Evolutionary conservation across 2,797 vertebrate species (phyloP).

Genomic region (Iguana delicatissima): DNA sequence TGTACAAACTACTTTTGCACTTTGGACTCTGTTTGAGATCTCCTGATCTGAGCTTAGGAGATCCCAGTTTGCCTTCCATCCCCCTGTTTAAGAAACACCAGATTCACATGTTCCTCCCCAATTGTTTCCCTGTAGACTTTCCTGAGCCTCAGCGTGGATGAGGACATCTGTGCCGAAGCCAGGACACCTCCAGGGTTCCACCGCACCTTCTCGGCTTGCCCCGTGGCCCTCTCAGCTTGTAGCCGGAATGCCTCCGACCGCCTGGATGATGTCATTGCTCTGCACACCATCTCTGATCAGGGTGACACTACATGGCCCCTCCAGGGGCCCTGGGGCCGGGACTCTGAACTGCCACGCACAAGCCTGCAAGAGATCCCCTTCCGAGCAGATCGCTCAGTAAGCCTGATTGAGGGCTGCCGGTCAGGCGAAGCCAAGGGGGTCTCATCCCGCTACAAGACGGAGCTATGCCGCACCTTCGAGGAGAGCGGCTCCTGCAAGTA

Average conservation of each 20-base stretch:
- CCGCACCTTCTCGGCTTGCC: background rate
- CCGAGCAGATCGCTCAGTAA: constrained; percentile 85
- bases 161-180: background rate
- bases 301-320: constrained; percentile 42
- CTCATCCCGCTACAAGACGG: constrained; percentile 92
- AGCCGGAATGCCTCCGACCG: constrained; percentile 80
- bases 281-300: background rate
- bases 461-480: constrained; percentile 91
- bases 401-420: constrained; percentile 84
- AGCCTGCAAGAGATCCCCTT: constrained; percentile 41
- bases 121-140: background rate
- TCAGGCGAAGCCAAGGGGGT: constrained; percentile 33
- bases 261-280: constrained; percentile 76
- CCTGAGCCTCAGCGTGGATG: constrained; percentile 41
- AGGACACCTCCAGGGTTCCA: background rate
- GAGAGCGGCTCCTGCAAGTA: constrained; percentile 92
- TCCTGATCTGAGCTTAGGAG: too few species aligned
- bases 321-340: constrained; percentile 72
- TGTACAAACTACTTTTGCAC: too few species aligned
- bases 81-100: background rate
- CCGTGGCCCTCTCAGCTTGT: constrained; percentile 77
- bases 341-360: constrained; percentile 75
- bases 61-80: background rate
- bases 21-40: too few species aligned
- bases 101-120: background rate